Percentiles rank a stretch among this genome's conserved stretches.
phyloP scores from a whole-genome alignment of 2,888 invertebrate genomes.

The Podabrus alpinus region DNA sequence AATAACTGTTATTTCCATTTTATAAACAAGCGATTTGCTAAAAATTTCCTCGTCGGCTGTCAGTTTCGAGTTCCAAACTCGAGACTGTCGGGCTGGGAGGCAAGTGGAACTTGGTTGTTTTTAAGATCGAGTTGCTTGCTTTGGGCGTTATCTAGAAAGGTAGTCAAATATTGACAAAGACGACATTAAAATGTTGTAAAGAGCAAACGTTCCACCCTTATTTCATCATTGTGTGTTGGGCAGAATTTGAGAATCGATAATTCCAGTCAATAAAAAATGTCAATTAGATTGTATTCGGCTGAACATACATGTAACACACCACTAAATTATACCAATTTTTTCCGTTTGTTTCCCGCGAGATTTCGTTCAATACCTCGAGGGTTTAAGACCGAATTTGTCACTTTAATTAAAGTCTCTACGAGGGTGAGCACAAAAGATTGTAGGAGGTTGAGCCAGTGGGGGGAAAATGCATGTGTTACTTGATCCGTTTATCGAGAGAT shows the following conservation, averaged over 20 bases:
- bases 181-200: neutral
- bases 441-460: conserved; percentile 62
- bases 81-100: neutral
- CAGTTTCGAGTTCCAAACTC: neutral
- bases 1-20: neutral
- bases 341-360: conserved; percentile 61
- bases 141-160: neutral
- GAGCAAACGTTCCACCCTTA: neutral
- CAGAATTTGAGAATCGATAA: neutral
- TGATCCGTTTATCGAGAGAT: conserved; percentile 53
- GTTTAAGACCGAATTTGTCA: conserved; percentile 54
- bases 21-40: neutral
- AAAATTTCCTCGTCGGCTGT: neutral
- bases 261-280: neutral
- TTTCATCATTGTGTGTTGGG: neutral
- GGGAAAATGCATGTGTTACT: conserved; percentile 55
- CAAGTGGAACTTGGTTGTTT: neutral
- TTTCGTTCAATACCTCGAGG: conserved; percentile 60
- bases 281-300: conserved; percentile 20
- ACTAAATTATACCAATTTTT: conserved; percentile 27
- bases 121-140: neutral
- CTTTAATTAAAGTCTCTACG: conserved; percentile 55
- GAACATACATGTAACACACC: conserved; percentile 25
- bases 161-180: neutral
- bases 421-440: conserved; percentile 48